Evolutionary conservation across 1,140 invertebrate genomes (phyloP), one percentile per base, ranked within the genome.

Genomic region (Drosophila seguyi): DNA sequence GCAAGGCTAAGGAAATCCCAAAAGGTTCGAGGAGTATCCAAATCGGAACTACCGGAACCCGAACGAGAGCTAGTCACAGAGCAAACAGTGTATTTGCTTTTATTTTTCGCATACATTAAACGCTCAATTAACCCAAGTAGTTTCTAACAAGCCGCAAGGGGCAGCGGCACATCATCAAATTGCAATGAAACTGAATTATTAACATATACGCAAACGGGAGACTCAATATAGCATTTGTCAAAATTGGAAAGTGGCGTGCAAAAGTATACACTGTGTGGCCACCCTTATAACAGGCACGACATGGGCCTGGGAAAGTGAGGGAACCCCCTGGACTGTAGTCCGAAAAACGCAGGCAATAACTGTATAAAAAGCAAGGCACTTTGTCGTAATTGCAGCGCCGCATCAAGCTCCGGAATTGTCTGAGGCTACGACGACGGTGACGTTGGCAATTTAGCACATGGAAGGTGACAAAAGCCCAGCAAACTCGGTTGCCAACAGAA

Each of bases 401-500:
- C 61, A 36, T 69, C 61, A 41, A 39, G 29, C 52, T 14, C 16
- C 20, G 56, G n/a, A 50, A 58, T 72, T 73, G 44, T 72, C 42
- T 39, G 34, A 39, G 52, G 34, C 25, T 36, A 13, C 6, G n/a
- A 22, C 22, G 25, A 10, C 47, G n/a, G 22, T 66, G 74, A 68
- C 73, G 62, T 18, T 57, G 61, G 22, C 77, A 25, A 59, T 48
- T 80, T 75, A 62, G 48, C 77, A 80, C 78, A 58, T 63, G 52
- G 10, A 41, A 73, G 79, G 79, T 72, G 79, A 78, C 60, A 82
- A 82, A 81, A 69, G 57, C 57, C 36, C 55, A 22, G 25, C 34
- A 31, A 47, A 48, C 36, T 27, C 53, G 38, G 38, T 58, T 61
- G 44, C 48, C 22, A 20, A 38, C 62, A 71, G 77, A 81, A 81